A percentile compares a stretch with the other conserved stretches of the same genome.
These are phyloP conservation scores for Heloderma charlesbogerti DNA, from an alignment of 2,113 vertebrate genomes.

Conservation along the genomic window DNA sequence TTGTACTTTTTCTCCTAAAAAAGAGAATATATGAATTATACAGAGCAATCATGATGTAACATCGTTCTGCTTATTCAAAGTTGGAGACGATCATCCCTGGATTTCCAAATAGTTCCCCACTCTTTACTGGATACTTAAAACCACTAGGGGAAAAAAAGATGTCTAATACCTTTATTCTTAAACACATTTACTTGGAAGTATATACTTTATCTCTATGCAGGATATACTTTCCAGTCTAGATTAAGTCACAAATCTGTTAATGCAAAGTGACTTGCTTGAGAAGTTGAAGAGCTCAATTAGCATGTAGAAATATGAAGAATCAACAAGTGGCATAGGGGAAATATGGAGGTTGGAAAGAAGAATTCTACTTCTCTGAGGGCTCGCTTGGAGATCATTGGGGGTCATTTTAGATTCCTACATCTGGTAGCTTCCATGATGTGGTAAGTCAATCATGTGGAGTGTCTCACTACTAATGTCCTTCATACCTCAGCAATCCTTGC, in stretches of 20 bases:
- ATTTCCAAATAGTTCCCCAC: neutral
- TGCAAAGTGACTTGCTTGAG: neutral
- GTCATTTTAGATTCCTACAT: neutral
- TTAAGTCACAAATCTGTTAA: neutral
- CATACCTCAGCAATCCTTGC: neutral
- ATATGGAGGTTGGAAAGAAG: neutral
- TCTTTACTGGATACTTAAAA: neutral
- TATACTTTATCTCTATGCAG: too few relatives aligned
- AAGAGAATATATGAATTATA: constrained; percentile 5
- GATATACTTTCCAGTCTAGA: neutral
- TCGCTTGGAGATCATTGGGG: neutral
- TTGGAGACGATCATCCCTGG: neutral
- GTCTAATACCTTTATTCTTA: neutral
- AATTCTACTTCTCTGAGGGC: neutral
- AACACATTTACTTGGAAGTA: neutral
- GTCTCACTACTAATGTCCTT: neutral
- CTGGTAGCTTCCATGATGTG: neutral
- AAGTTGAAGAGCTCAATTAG: neutral
- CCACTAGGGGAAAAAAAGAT: neutral
- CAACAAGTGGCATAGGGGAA: neutral
- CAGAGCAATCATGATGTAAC: neutral
- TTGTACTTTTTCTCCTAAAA: constrained; percentile 78
- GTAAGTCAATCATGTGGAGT: neutral
- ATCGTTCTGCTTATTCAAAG: neutral
- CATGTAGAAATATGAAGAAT: neutral